phyloP scores from a whole-genome alignment of 64 coral and sea anemone genomes.

The Montipora cactus region DNA sequence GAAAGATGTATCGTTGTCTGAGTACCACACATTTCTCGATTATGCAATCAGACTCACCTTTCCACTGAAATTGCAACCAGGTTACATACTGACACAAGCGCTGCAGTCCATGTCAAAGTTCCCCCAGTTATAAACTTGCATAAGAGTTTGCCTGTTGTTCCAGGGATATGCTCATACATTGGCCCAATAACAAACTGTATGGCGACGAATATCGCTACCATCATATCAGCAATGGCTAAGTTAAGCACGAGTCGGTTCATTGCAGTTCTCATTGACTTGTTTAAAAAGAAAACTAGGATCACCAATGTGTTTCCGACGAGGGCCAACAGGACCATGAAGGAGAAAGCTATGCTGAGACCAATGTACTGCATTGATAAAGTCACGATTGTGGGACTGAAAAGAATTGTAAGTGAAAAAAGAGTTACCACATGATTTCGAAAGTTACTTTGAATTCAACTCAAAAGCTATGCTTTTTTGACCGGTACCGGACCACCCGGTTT shows the following conservation, averaged over 20 bases:
- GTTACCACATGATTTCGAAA: no score
- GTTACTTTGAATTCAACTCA: no score
- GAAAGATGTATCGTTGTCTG: no score
- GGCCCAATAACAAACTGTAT: slow-evolving; percentile 38
- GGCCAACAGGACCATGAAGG: slow-evolving; percentile 14
- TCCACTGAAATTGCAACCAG: slow-evolving; percentile 31
- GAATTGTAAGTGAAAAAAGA: background rate
- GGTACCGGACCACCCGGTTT: no score
- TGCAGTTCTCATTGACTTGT: slow-evolving; percentile 32
- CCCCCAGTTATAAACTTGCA: slow-evolving; percentile 48
- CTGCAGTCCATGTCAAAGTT: slow-evolving; percentile 9
- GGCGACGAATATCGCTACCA: slow-evolving; percentile 7
- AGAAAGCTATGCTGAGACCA: slow-evolving; percentile 24
- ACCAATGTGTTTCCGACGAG: slow-evolving; percentile 28
- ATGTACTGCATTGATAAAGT: background rate
- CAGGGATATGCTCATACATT: background rate
- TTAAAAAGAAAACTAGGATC: slow-evolving; percentile 12
- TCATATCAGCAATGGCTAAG: slow-evolving; percentile 27
- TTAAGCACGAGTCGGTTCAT: slow-evolving; percentile 29
- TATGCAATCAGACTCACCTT: background rate
- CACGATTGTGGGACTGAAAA: background rate
- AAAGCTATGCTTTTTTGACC: no score
- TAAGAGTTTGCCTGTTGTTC: background rate
- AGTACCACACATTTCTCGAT: no score
- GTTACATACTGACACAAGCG: slow-evolving; percentile 6